These are phyloP conservation scores for Sarotherodon lohbergeri DNA, from an alignment of 2,113 vertebrate genomes.

Conservation along the genomic window DNA sequence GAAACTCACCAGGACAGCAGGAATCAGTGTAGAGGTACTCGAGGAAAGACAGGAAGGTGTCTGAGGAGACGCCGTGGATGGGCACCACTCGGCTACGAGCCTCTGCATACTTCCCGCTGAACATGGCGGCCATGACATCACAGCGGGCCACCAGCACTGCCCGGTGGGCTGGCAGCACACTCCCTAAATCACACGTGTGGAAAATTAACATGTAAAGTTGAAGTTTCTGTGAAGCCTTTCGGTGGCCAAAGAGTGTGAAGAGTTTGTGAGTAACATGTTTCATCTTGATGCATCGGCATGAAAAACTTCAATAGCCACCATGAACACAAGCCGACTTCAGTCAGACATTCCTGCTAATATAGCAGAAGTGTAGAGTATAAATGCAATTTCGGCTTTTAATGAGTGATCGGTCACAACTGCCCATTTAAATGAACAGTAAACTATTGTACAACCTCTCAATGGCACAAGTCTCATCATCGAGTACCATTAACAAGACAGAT, in stretches of 20 bases:
- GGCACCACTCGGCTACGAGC: slow-evolving; percentile 87
- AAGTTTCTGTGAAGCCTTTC: background rate
- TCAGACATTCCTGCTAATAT: background rate
- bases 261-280: background rate
- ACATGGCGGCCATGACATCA: slow-evolving; percentile 97
- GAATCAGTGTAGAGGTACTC: slow-evolving; percentile 96
- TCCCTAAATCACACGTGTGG: slow-evolving; percentile 67
- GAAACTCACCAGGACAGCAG: slow-evolving; percentile 88
- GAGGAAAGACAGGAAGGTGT: slow-evolving; percentile 93
- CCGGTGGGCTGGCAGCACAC: slow-evolving; percentile 86
- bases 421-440: slow-evolving; percentile 6
- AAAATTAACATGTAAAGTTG: background rate
- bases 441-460: background rate
- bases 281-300: background rate
- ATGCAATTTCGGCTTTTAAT: background rate
- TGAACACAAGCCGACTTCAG: background rate
- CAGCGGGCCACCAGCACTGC: slow-evolving; percentile 92
- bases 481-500: background rate
- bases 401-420: background rate
- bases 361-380: background rate
- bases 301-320: background rate
- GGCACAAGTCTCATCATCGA: background rate
- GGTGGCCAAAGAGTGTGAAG: background rate
- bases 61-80: slow-evolving; percentile 91
- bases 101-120: slow-evolving; percentile 93